phyloP scores from a whole-genome alignment of 92 coral and sea anemone genomes.

The Palythoa grandiflora region DNA sequence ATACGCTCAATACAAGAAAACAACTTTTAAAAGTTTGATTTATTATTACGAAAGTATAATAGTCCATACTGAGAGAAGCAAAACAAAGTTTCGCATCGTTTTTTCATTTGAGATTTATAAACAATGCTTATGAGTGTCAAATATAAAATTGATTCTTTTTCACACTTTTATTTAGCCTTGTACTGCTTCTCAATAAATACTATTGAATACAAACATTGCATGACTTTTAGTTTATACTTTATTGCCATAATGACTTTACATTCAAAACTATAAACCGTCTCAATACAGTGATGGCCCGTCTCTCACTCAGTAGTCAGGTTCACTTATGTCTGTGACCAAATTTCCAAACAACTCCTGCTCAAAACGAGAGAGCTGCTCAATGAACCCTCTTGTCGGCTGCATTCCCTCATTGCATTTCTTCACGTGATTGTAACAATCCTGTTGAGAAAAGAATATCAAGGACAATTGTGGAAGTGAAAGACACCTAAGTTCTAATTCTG shows the following conservation, averaged over 20 bases:
- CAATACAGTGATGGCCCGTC: not conserved
- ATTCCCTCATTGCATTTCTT: constrained; percentile 87
- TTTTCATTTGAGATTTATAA: too few relatives aligned
- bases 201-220: not conserved
- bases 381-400: constrained; percentile 93
- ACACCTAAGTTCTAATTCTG: not conserved
- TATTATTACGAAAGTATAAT: too few relatives aligned
- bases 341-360: constrained; percentile 91
- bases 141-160: not conserved
- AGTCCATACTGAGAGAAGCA: too few relatives aligned
- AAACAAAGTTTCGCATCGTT: too few relatives aligned
- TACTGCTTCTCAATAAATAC: not conserved
- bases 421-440: constrained; percentile 90
- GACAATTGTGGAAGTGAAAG: not conserved
- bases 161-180: not conserved
- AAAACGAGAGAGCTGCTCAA: constrained; percentile 91
- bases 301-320: constrained; percentile 73
- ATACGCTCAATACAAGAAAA: too few relatives aligned
- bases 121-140: too few relatives aligned
- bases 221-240: not conserved
- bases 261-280: not conserved
- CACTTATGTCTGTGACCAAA: constrained; percentile 84
- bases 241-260: not conserved
- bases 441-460: not conserved
- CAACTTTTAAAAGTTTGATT: too few relatives aligned